Percentiles rank a stretch among this genome's conserved stretches.
Evolutionary conservation across 1,140 invertebrate genomes (phyloP).

Genomic region (Melitaea cinxia): DNA sequence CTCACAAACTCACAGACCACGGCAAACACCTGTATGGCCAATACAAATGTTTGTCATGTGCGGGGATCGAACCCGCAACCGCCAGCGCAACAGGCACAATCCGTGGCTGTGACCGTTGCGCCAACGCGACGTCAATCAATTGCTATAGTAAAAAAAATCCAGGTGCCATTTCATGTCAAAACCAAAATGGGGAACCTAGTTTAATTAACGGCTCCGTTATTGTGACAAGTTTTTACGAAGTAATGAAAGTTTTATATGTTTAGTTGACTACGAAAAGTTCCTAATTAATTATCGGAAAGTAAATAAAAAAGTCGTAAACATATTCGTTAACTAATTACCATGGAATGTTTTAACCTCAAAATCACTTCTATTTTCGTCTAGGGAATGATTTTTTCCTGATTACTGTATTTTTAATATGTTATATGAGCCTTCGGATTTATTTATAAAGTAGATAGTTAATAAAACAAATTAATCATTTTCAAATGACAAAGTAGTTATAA

Average conservation of each 20-base stretch:
- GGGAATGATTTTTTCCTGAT: neutral
- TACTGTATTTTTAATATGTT: neutral
- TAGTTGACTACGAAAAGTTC: neutral
- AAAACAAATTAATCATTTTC: no score
- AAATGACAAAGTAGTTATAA: no score
- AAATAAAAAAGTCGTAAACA: neutral
- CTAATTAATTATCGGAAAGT: neutral
- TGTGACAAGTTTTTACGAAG: neutral
- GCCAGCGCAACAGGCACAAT: no score
- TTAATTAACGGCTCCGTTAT: neutral
- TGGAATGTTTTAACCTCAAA: neutral
- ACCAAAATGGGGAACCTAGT: neutral
- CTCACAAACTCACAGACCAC: no score
- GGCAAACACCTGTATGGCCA: no score
- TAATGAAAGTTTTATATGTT: neutral
- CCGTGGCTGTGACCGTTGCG: no score
- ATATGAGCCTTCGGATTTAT: no score
- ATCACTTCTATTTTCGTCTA: neutral
- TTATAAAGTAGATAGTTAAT: no score
- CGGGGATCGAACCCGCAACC: no score
- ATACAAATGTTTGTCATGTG: no score
- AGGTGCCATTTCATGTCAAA: neutral
- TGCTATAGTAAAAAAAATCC: neutral
- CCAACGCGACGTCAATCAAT: neutral
- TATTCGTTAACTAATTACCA: neutral